Evolutionary conservation across 2,113 vertebrate genomes (phyloP), one percentile per base, ranked within the genome.

Genomic region (Tinamus guttatus): DNA sequence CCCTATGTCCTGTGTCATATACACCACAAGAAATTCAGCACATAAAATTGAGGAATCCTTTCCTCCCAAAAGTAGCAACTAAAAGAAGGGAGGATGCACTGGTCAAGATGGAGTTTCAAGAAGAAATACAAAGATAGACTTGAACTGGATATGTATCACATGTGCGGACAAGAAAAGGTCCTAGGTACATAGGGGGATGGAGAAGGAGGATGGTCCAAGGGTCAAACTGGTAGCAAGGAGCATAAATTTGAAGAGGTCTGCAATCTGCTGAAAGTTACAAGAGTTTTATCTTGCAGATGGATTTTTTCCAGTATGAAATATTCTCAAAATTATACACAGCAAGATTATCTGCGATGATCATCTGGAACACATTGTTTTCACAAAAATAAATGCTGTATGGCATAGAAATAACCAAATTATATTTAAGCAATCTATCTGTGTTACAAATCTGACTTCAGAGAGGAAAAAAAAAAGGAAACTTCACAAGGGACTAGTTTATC

Each of bases 141-240:
- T 87, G 65, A 60, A 0, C 1, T 41, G 20, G 7, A 7, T 81
- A 1, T 45, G 9, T 19, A 19, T 7, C 24, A 3, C 1, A 2
- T 36, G 8, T 36, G 15, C 27, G 65, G 10, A 3, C 18, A 60
- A 32, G 21, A 56, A 8, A 78, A 56, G n/a, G 36, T 74, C 5
- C 70, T 38, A 34, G 51, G 54, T 6, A 18, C 11, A 18, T 12
- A 40, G 34, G 28, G 28, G 34, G 10, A 17, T 32, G 18, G 22
- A 87, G 62, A 67, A 64, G 21, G 8, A 89, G n/a, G 18, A 63
- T 59, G 0, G 2, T 54, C 32, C 30, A 71, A 70, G 45, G 6
- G 6, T 45, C 59, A 90, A 85, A 74, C 15, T 62, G 4, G 2
- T 49, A 78, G 10, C 16, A 18, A 63, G 4, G 4, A 71, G 20